phyloP scores from a whole-genome alignment of 2,888 invertebrate species.

The Allygus modestus region DNA sequence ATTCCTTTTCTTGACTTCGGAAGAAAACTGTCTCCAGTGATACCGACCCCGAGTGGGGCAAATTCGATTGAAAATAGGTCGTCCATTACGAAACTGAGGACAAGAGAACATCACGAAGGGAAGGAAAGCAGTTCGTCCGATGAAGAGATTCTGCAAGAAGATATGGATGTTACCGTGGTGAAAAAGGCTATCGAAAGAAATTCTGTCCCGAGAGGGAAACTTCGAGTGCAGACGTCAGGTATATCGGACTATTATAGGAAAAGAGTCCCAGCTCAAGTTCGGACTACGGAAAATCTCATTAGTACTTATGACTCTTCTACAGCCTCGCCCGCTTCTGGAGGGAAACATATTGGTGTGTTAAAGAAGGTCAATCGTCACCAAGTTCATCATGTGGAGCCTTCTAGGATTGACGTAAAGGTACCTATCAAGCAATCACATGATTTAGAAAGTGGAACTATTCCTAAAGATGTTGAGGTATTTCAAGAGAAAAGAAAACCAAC shows the following conservation, averaged over 20 bases:
- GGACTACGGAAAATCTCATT: slow-evolving; percentile 61
- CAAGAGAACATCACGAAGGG: slow-evolving; percentile 65
- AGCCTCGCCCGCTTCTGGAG: neutral
- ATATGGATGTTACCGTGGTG: slow-evolving; percentile 72
- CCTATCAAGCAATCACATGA: neutral
- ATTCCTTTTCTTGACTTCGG: slow-evolving; percentile 86
- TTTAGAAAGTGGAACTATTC: neutral
- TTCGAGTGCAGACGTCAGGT: slow-evolving; percentile 59
- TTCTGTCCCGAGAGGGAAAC: slow-evolving; percentile 71
- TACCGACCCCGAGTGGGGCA: slow-evolving; percentile 71
- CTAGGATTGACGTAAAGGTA: neutral
- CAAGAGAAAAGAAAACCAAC: slow-evolving; percentile 8
- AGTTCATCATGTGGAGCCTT: slow-evolving; percentile 6
- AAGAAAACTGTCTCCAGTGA: slow-evolving; percentile 78
- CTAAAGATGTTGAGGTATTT: slow-evolving; percentile 29
- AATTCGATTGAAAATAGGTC: slow-evolving; percentile 72
- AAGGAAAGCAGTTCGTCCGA: slow-evolving; percentile 62
- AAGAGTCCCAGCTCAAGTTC: slow-evolving; percentile 51
- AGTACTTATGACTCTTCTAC: slow-evolving; percentile 61
- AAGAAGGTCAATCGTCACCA: slow-evolving; percentile 44
- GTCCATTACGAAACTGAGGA: slow-evolving; percentile 68
- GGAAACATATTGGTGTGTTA: slow-evolving; percentile 29
- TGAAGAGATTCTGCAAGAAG: slow-evolving; percentile 73
- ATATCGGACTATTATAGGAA: slow-evolving; percentile 64
- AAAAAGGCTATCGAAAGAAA: slow-evolving; percentile 73